A percentile compares a stretch with the other conserved stretches of the same genome.
Evolutionary conservation across 2,797 vertebrate species (phyloP).

Genomic region (Oryzias dopingdopingensis): DNA sequence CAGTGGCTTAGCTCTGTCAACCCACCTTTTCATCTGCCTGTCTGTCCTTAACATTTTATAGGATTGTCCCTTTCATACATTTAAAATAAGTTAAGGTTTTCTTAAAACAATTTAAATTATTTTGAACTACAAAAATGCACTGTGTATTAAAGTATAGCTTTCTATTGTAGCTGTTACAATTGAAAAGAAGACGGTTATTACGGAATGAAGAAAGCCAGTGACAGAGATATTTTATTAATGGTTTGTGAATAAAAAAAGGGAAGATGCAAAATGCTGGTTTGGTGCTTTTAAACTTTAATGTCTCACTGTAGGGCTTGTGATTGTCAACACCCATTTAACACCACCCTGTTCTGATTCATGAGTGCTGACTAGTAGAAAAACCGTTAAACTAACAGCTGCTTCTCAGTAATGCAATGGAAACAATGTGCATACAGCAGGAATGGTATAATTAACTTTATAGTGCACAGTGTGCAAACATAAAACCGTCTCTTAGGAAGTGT

Average conservation of each 20-base stretch:
- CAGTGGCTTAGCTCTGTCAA: too few relatives aligned
- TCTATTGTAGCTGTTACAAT: neutral
- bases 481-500: slow-evolving; percentile 3
- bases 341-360: slow-evolving; percentile 6
- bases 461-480: slow-evolving; percentile 8
- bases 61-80: too few relatives aligned
- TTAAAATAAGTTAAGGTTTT: too few relatives aligned
- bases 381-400: slow-evolving; percentile 8
- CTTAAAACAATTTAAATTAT: too few relatives aligned
- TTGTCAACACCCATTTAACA: slow-evolving; percentile 4
- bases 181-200: slow-evolving; percentile 3
- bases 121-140: too few relatives aligned
- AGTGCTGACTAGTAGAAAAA: slow-evolving; percentile 2
- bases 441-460: slow-evolving; percentile 8
- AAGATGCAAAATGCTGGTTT: slow-evolving; percentile 7
- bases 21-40: too few relatives aligned
- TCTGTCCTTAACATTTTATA: too few relatives aligned
- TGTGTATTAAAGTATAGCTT: too few relatives aligned
- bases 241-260: slow-evolving; percentile 6
- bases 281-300: slow-evolving; percentile 8
- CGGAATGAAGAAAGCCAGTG: neutral
- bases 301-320: slow-evolving; percentile 2
- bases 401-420: slow-evolving; percentile 17
- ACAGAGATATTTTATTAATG: neutral
- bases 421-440: neutral